phyloP scores from a whole-genome alignment of 2,113 vertebrate genomes.

The Girardinichthys multiradiatus region DNA sequence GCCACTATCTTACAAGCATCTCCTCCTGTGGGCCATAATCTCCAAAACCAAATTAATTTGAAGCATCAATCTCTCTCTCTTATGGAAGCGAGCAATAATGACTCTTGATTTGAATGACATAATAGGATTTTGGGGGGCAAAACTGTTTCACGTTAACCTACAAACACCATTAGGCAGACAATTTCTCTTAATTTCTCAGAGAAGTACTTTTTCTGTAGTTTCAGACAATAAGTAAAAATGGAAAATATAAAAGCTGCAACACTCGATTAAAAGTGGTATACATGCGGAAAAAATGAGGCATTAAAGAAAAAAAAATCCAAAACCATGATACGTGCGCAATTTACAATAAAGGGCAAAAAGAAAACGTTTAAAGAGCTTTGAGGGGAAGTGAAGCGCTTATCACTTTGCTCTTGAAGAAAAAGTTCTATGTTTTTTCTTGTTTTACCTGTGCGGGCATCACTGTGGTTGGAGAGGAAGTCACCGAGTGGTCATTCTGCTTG shows the following conservation, averaged over 20 bases:
- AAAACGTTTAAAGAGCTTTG: not conserved
- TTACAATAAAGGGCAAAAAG: not conserved
- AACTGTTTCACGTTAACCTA: conserved; percentile 70
- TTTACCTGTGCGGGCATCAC: conserved; percentile 79
- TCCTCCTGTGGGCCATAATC: conserved; percentile 76
- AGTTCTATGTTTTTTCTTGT: not conserved
- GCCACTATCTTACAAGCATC: conserved; percentile 65
- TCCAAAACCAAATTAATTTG: conserved; percentile 77
- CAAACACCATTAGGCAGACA: conserved; percentile 73
- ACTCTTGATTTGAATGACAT: conserved; percentile 67
- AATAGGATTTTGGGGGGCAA: conserved; percentile 63
- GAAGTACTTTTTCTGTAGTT: conserved; percentile 11
- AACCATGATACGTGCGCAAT: not conserved
- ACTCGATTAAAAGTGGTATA: not conserved
- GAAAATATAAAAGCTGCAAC: not conserved
- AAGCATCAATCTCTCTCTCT: conserved; percentile 70
- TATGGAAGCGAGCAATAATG: conserved; percentile 68
- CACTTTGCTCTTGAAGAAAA: not conserved
- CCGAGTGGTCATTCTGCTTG: conserved; percentile 76
- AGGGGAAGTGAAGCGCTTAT: not conserved
- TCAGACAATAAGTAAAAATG: not conserved
- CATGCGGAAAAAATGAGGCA: not conserved
- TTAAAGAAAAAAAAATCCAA: not conserved
- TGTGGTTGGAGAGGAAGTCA: conserved; percentile 72
- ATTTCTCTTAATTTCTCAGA: conserved; percentile 34